Base-by-base conservation (phyloP, 1,140 invertebrate genomes). In the Pseudobourletiella spinata region DNA sequence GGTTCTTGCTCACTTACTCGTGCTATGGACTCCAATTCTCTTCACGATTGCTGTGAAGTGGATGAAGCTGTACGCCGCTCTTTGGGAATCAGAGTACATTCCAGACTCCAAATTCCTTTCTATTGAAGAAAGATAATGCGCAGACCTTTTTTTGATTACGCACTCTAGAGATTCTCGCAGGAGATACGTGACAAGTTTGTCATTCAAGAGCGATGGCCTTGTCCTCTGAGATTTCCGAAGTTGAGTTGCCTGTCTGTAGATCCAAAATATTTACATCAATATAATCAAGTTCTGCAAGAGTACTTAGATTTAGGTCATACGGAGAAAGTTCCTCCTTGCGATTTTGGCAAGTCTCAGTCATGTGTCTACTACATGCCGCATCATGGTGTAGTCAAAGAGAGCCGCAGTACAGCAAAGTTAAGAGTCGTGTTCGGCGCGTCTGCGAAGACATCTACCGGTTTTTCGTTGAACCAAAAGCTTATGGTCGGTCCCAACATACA, bases 241-340 rank as follows among this genome's bases (percentile, higher is more conserved):
- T n/a, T 8, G 8, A 4, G 18, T 14, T 15, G 44, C 44, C 15
- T 46, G 6, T 8, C 15, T 15, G 22, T 8, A 18, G 22, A 46
- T 18, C 44, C 44, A 8, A 20, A 46, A 4, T 11, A 18, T 6
- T 6, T 18, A 20, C 8, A 46, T 8, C 8, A 46, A 18, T 46
- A 46, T 20, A 30, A 28, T 1, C 3, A 28, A 2, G 26, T 16
- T 4, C 66, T 76, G 26, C 26, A 72, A 59, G 72, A 73, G 55
- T 76, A 74, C 57, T 32, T 68, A 48, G 18, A 59, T 16, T 60
- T 73, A 8, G 68, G 66, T 6, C 73, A 76, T 50, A 73, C 73
- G 66, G 64, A 68, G 50, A 14, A 43, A 42, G 52, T 72, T 3
- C 26, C 54, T 3, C 11, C 1, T 20, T 18, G 3, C 1, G 44